Evolutionary conservation across 2,888 invertebrate species (phyloP), one percentile per base, ranked within the genome.

Genomic region (Antheraea yamamai): DNA sequence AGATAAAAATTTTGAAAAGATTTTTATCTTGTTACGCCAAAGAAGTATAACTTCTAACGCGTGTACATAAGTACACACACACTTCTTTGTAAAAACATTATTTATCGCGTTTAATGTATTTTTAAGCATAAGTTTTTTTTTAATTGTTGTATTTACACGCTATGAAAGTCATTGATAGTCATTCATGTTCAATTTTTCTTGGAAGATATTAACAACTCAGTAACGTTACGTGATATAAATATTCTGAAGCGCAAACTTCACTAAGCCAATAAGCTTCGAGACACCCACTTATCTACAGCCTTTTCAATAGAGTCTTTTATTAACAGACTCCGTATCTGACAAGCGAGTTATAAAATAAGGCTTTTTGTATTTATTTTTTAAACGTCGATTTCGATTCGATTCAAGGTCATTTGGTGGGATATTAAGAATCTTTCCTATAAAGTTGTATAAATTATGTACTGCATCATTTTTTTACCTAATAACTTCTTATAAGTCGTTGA

Each of bases 261-360:
- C 64, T 66, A 66, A 66, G 26, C 30, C 64, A 66, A 66, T 66
- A 66, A 66, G 64, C 64, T 66, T 26, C 64, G 30, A 66, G 26
- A 6, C 64, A 30, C 64, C 30, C 26, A 30, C 64, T 16, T 30
- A 30, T 66, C 26, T 66, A 30, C 26, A 66, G 20, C 16, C 30
- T 30, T 30, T 66, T 66, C 26, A 66, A 66, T 66, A 66, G 6
- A 26, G 18, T 66, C 64, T 30, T 66, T 66, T 66, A 66, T 66
- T 66, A 66, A 66, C 4, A 66, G 30, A 26, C 64, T 61, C 64
- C 16, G 26, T 66, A 30, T 66, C 64, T 66, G 3, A 16, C 64
- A 30, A 66, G 64, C 64, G 64, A 14, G 14, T 66, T 14, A 66
- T 66, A 30, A 30, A 66, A 66, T 23, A 12, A 23, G 26, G 26